These are phyloP conservation scores for Panurus biarmicus DNA, from an alignment of 2,113 vertebrate species.

Conservation along the genomic window DNA sequence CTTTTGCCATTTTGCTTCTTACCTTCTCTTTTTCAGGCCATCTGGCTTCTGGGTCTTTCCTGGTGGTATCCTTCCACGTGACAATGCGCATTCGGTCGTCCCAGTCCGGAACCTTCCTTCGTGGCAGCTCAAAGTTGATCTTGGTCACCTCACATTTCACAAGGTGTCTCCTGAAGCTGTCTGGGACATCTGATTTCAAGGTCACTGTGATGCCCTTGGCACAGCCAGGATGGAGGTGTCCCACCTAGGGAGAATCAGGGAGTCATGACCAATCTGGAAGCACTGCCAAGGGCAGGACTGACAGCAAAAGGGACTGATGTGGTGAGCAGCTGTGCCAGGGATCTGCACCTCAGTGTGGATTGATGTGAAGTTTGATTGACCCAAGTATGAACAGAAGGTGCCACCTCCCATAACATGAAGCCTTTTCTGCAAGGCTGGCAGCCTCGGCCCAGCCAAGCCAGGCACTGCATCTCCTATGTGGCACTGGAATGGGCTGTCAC, in stretches of 20 bases:
- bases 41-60: background rate
- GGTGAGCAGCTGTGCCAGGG: background rate
- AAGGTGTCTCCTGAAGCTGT: conserved; percentile 56
- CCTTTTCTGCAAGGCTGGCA: background rate
- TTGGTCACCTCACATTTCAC: conserved; percentile 74
- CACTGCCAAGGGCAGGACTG: background rate
- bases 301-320: background rate
- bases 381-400: background rate
- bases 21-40: conserved; percentile 74
- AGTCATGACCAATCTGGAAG: background rate
- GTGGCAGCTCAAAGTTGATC: conserved; percentile 73
- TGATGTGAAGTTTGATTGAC: background rate
- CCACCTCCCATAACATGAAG: background rate
- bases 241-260: conserved; percentile 64
- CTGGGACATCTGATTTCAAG: conserved; percentile 68
- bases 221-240: conserved; percentile 86
- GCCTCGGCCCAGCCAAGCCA: background rate
- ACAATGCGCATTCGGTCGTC: conserved; percentile 69
- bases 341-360: background rate
- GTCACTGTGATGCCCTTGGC: conserved; percentile 79
- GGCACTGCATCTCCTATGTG: rapidly evolving
- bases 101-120: conserved; percentile 83
- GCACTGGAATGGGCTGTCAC: background rate
- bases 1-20: background rate
- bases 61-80: conserved; percentile 69